Percentiles rank a stretch among this genome's conserved stretches.
Evolutionary conservation across 2,888 invertebrate species (phyloP).

Genomic region (Machimus rusticus): DNA sequence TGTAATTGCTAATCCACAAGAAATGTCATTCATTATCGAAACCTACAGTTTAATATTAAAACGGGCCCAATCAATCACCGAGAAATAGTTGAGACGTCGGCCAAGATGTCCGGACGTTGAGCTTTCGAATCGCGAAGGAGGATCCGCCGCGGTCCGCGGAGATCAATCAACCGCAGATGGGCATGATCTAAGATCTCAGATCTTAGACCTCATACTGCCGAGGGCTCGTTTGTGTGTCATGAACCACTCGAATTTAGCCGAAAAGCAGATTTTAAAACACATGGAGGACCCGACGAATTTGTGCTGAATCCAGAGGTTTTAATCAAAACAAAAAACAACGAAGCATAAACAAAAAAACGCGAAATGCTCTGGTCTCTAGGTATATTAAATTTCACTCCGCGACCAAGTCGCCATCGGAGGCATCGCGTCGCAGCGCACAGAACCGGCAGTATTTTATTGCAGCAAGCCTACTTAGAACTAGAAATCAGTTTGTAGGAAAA

Average conservation of each 20-base stretch:
- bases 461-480: neutral
- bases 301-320: neutral
- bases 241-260: neutral
- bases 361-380: neutral
- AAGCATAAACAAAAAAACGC: neutral
- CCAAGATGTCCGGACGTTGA: neutral
- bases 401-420: neutral
- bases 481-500: neutral
- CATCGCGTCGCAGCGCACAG: neutral
- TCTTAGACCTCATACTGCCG: neutral
- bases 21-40: neutral
- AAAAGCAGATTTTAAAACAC: neutral
- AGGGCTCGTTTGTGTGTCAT: neutral
- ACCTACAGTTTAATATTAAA: neutral
- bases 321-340: neutral
- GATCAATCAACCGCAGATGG: neutral
- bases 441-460: neutral
- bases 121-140: neutral
- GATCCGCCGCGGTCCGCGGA: neutral
- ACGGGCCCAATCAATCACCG: neutral
- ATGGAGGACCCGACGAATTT: neutral
- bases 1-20: neutral
- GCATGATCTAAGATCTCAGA: neutral
- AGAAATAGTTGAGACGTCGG: neutral
- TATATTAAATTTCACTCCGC: neutral